A percentile compares a stretch with the other conserved stretches of the same genome.
phyloP scores from a whole-genome alignment of 1,140 invertebrate genomes.

The Drosophila grimshawi region DNA sequence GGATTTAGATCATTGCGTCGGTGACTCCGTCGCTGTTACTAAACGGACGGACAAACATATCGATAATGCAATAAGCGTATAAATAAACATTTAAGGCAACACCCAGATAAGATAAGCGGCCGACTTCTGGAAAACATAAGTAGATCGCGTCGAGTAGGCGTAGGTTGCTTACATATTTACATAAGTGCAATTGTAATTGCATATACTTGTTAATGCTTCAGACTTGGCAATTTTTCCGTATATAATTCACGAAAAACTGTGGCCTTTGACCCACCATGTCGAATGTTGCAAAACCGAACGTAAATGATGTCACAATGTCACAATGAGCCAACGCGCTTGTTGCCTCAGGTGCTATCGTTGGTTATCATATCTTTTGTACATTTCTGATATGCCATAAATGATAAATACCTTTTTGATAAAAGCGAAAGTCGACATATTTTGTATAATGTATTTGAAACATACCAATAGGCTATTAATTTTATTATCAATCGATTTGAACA shows the following conservation, averaged over 20 bases:
- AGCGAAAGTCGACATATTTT: neutral
- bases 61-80: constrained; percentile 45
- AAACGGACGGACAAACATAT: constrained; percentile 31
- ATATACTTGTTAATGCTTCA: neutral
- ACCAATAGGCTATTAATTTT: neutral
- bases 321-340: constrained; percentile 1
- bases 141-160: neutral
- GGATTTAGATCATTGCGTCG: constrained; percentile 15
- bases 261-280: constrained; percentile 23
- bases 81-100: constrained; percentile 35
- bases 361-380: constrained; percentile 4
- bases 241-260: constrained; percentile 19
- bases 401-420: neutral
- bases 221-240: too few species aligned
- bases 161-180: constrained; percentile 2
- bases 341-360: neutral
- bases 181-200: neutral
- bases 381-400: neutral
- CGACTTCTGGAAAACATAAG: constrained; percentile 1
- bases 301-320: constrained; percentile 13
- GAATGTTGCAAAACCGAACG: constrained; percentile 9
- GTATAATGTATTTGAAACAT: neutral
- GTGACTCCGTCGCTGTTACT: constrained; percentile 28
- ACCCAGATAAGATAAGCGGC: constrained; percentile 20
- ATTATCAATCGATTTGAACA: neutral